Base-by-base conservation (phyloP, 2,113 vertebrate species). In the Ranitomeya variabilis region DNA sequence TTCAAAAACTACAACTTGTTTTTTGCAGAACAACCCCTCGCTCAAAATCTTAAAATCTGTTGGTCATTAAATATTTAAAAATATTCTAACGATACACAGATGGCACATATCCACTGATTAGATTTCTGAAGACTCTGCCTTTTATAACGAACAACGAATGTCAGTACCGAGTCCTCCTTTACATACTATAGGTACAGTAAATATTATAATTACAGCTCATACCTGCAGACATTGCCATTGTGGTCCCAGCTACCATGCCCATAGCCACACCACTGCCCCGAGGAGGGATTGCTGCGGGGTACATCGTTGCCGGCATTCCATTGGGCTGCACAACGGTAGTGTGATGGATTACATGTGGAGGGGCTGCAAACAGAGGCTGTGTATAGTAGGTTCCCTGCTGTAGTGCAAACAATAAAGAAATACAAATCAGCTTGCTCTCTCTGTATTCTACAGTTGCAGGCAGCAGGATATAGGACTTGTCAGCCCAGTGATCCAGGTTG, bases 201-300 rank as follows among this genome's bases (percentile, higher is more conserved):
- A 59, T 26, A 88, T 78, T 87, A 54, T 37, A 59, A 8, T 7
- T 19, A 23, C 0, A 74, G 87, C 71, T 19, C 73, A 11, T 92
- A 99, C 98, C 98, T 92, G 98, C 98, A 86, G 98, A 99, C 98
- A 99, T 99, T 91, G 98, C 98, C 98, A 99, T 99, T 3, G 97
- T 99, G 82, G 98, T 98, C 92, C 98, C 98, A 83, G 98, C 97
- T 90, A 99, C 97, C 97, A 99, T 98, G 51, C 98, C 98, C 98
- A 99, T 97, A 89, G 98, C 92, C 31, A 99, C 95, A 1, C 98
- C 97, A 0, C 95, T 98, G 74, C 94, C 96, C 89, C 97, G 95
- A 0, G 95, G 94, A 0, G 94, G 95, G 86, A 99, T 95, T 0
- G 94, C 94, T 12, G 97, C 97, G 87, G 98, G 96, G 78, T 98